phyloP scores from a whole-genome alignment of 1,140 invertebrate species.

The Macrobrachium rosenbergii region DNA sequence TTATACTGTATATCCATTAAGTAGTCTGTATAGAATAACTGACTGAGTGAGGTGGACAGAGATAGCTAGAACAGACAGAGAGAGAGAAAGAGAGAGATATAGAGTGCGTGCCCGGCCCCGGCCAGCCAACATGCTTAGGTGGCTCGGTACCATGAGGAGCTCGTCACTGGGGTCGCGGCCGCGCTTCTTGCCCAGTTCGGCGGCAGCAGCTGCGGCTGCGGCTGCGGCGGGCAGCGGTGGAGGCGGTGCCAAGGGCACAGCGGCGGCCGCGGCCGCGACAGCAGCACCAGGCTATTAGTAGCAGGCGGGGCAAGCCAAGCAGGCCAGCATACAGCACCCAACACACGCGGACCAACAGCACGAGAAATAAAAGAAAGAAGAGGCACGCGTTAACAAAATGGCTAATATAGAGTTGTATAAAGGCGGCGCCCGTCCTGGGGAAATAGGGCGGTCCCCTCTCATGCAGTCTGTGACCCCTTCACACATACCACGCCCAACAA shows the following conservation, averaged over 20 bases:
- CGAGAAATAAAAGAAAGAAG: conserved; percentile 70
- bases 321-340: conserved; percentile 66
- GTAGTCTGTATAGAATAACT: too few species aligned
- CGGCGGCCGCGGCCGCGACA: conserved; percentile 64
- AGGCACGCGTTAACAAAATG: conserved; percentile 68
- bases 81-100: conserved; percentile 26
- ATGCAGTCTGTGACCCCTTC: conserved; percentile 50
- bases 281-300: conserved; percentile 72
- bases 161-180: conserved; percentile 85
- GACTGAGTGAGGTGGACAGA: not conserved
- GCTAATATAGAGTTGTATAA: conserved; percentile 66
- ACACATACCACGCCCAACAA: conserved; percentile 22
- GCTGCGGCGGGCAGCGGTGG: conserved; percentile 62
- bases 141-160: conserved; percentile 88
- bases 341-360: conserved; percentile 67
- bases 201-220: conserved; percentile 74
- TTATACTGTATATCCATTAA: too few species aligned
- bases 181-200: conserved; percentile 89
- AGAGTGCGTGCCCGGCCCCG: conserved; percentile 11
- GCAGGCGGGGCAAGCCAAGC: conserved; percentile 71
- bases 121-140: conserved; percentile 58
- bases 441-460: conserved; percentile 38
- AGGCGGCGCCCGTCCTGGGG: conserved; percentile 53
- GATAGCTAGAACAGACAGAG: conserved; percentile 10
- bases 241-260: conserved; percentile 65